phyloP scores from a whole-genome alignment of 2,888 invertebrate species.

The Digitonthophagus gazella region DNA sequence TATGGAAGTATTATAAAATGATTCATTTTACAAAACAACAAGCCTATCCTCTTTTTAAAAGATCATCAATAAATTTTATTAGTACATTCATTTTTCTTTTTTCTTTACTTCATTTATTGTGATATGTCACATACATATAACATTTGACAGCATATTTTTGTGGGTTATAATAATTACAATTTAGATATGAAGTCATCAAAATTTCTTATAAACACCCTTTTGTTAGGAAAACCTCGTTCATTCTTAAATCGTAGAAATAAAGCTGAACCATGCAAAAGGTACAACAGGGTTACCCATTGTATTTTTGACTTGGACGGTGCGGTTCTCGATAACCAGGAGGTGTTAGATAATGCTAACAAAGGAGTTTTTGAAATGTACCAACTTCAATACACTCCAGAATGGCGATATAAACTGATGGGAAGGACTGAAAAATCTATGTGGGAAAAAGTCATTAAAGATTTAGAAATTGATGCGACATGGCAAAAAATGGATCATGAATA shows the following conservation, averaged over 20 bases:
- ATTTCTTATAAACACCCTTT: background rate
- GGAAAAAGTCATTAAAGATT: conserved; percentile 12
- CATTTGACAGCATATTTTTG: too few relatives aligned
- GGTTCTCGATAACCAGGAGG: conserved; percentile 19
- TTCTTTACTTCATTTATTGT: too few relatives aligned
- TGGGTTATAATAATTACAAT: too few relatives aligned
- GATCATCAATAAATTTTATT: too few relatives aligned
- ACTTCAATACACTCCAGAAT: background rate
- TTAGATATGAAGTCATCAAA: background rate
- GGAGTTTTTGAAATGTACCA: conserved; percentile 11
- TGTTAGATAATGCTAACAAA: background rate
- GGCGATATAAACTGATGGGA: conserved; percentile 14
- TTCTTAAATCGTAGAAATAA: background rate
- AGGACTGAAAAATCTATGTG: conserved; percentile 1
- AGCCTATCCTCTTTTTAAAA: too few relatives aligned
- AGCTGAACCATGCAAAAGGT: background rate
- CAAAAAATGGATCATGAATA: background rate
- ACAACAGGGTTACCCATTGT: conserved; percentile 20
- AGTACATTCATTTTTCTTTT: too few relatives aligned
- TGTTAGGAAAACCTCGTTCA: background rate
- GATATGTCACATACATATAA: too few relatives aligned
- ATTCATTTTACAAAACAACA: too few relatives aligned
- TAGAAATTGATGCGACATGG: background rate
- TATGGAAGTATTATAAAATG: too few relatives aligned
- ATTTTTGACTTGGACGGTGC: conserved; percentile 26